phyloP scores from a whole-genome alignment of 2,797 vertebrate genomes.

The Lagorchestes hirsutus region DNA sequence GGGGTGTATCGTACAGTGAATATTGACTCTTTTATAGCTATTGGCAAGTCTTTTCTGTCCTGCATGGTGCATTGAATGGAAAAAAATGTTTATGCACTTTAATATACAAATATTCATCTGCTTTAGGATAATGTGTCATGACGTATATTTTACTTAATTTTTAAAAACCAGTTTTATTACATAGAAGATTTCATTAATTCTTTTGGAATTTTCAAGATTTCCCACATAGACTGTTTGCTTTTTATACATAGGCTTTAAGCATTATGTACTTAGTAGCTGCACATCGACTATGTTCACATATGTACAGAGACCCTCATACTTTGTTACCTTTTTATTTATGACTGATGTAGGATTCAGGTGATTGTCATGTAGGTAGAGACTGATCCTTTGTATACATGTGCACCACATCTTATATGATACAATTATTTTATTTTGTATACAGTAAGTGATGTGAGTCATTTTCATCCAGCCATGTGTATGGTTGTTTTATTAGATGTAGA shows the following conservation, averaged over 20 bases:
- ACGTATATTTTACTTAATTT: neutral
- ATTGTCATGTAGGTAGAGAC: neutral
- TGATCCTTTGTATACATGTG: neutral
- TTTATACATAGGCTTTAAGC: neutral
- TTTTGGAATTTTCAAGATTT: neutral
- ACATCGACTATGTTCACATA: neutral
- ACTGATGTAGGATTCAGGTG: neutral
- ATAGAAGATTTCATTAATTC: neutral
- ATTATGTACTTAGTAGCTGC: neutral
- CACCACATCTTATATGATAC: neutral
- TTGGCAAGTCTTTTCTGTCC: neutral
- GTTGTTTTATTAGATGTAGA: constrained; percentile 32
- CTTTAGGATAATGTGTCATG: neutral
- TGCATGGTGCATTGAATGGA: constrained; percentile 14
- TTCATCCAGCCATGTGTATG: neutral
- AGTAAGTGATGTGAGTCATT: neutral
- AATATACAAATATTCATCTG: neutral
- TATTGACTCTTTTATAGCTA: neutral
- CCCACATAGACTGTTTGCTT: neutral
- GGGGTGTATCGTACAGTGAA: constrained; percentile 7
- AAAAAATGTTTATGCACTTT: constrained; percentile 13
- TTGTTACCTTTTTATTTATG: neutral
- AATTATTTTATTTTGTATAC: neutral
- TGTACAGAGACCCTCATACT: neutral
- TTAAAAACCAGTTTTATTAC: neutral